Percentiles rank a stretch among this genome's conserved stretches.
These are phyloP conservation scores for Xestia sexstrigata DNA, from an alignment of 2,888 invertebrate genomes.

Conservation along the genomic window DNA sequence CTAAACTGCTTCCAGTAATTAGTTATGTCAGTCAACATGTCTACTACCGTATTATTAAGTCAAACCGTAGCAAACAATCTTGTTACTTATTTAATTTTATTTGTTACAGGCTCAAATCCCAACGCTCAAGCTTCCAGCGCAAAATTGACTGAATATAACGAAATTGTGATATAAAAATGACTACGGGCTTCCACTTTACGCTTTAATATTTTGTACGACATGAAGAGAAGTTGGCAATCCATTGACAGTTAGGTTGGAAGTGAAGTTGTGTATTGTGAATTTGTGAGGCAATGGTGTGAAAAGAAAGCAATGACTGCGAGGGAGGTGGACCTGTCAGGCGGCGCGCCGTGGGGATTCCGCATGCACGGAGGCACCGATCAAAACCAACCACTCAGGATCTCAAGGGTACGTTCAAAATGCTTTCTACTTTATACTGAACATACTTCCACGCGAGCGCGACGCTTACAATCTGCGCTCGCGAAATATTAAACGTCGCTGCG, in stretches of 20 bases:
- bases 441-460: slow-evolving; percentile 44
- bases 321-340: slow-evolving; percentile 94
- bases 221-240: slow-evolving; percentile 68
- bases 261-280: slow-evolving; percentile 69
- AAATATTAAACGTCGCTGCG: slow-evolving; percentile 40
- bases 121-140: slow-evolving; percentile 66
- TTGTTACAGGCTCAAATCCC: slow-evolving; percentile 79
- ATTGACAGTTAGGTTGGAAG: slow-evolving; percentile 70
- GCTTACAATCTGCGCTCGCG: slow-evolving; percentile 38
- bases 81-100: slow-evolving; percentile 62
- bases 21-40: slow-evolving; percentile 48
- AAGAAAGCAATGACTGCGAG: slow-evolving; percentile 91
- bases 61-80: slow-evolving; percentile 40
- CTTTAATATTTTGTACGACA: slow-evolving; percentile 72
- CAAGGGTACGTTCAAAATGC: slow-evolving; percentile 92
- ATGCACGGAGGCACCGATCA: slow-evolving; percentile 96
- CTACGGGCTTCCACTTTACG: slow-evolving; percentile 79
- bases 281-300: slow-evolving; percentile 79
- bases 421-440: slow-evolving; percentile 42
- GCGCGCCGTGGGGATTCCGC: slow-evolving; percentile 97
- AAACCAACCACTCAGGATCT: slow-evolving; percentile 94
- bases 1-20: slow-evolving; percentile 51
- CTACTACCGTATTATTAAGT: slow-evolving; percentile 27
- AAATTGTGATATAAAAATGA: slow-evolving; percentile 80
- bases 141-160: slow-evolving; percentile 73